Evolutionary conservation across 2,113 vertebrate genomes (phyloP).

Genomic region (Planiliza haematocheilus): DNA sequence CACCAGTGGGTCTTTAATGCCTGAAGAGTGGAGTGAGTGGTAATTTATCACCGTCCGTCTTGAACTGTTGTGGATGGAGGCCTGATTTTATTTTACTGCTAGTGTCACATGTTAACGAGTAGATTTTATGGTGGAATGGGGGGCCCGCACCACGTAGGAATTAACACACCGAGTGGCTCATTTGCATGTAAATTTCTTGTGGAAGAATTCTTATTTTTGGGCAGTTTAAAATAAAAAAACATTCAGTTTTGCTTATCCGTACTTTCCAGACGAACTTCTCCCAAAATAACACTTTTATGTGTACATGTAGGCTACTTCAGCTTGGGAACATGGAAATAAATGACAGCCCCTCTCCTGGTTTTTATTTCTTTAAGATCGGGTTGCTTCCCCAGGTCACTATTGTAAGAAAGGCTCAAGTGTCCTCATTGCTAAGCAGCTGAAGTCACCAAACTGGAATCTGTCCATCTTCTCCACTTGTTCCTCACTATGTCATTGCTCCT

Average conservation of each 20-base stretch:
- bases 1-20: conserved; percentile 46
- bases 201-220: not conserved
- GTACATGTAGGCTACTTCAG: not conserved
- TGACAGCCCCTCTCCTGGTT: conserved; percentile 29
- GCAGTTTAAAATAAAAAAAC: not conserved
- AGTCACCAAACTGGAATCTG: conserved; percentile 69
- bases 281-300: not conserved
- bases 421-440: conserved; percentile 58
- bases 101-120: conserved; percentile 70
- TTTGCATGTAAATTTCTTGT: conserved; percentile 14
- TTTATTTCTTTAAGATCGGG: conserved; percentile 33
- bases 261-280: not conserved
- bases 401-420: conserved; percentile 60
- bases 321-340: conserved; percentile 26
- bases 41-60: conserved; percentile 67
- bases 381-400: conserved; percentile 58
- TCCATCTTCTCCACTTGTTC: conserved; percentile 35
- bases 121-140: conserved; percentile 54
- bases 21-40: conserved; percentile 24
- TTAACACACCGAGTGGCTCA: conserved; percentile 26
- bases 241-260: not conserved
- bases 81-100: conserved; percentile 69
- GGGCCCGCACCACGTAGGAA: conserved; percentile 54
- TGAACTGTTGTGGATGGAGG: conserved; percentile 48
- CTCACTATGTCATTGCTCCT: conserved; percentile 10